These are phyloP conservation scores for Gallinago paraguaiae DNA, from an alignment of 2,113 vertebrate genomes.

Conservation along the genomic window DNA sequence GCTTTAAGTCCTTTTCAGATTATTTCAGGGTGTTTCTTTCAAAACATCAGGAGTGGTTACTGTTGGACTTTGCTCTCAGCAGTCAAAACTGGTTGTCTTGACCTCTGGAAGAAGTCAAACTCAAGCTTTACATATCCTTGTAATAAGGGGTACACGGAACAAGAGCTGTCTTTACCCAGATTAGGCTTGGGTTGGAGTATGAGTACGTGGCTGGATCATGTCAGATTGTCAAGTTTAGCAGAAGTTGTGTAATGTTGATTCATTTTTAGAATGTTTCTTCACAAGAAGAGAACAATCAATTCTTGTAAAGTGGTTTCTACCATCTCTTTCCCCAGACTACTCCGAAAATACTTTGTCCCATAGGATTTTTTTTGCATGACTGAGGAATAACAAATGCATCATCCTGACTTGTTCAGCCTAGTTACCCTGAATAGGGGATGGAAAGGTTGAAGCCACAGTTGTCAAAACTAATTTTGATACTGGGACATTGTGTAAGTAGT, in stretches of 20 bases:
- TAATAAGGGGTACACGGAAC: neutral
- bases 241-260: neutral
- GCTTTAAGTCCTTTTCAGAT: neutral
- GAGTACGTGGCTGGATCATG: neutral
- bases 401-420: neutral
- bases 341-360: constrained; percentile 1
- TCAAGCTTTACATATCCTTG: neutral
- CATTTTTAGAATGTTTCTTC: neutral
- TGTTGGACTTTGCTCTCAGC: neutral
- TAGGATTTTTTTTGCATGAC: neutral
- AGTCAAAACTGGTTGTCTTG: neutral
- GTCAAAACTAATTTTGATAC: neutral
- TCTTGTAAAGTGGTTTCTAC: neutral
- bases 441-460: neutral
- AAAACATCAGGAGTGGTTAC: neutral
- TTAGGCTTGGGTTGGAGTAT: neutral
- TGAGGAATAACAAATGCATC: neutral
- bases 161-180: neutral
- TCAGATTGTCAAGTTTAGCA: neutral
- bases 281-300: neutral
- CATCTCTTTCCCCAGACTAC: neutral
- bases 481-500: neutral
- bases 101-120: neutral
- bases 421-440: neutral
- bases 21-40: neutral